Evolutionary conservation across 2,888 invertebrate species (phyloP).

Genomic region (Bellardia bayeri): DNA sequence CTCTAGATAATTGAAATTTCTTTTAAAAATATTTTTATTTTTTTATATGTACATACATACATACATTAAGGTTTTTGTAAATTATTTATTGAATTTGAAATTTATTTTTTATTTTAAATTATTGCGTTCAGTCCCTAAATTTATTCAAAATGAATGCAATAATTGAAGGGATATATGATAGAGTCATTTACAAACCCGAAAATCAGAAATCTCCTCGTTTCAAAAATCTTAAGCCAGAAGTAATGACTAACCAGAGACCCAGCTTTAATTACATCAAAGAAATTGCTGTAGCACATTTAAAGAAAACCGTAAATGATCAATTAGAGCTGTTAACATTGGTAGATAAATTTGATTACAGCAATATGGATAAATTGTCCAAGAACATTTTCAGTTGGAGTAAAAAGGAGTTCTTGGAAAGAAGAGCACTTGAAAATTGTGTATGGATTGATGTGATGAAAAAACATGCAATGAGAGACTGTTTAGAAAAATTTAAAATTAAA

Average conservation of each 20-base stretch:
- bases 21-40: no score
- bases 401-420: constrained; percentile 46
- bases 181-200: neutral
- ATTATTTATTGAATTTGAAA: no score
- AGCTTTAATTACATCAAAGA: constrained; percentile 22
- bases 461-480: constrained; percentile 9
- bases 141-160: constrained; percentile 14
- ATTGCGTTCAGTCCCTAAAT: neutral
- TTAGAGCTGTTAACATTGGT: constrained; percentile 24
- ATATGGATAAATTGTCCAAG: constrained; percentile 42
- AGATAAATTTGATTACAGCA: neutral
- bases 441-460: constrained; percentile 59
- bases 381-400: constrained; percentile 60
- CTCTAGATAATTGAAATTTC: no score
- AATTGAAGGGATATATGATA: neutral
- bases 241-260: neutral
- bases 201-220: neutral
- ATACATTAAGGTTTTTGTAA: no score
- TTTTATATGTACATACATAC: no score
- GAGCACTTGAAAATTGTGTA: constrained; percentile 38
- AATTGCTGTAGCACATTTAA: constrained; percentile 27
- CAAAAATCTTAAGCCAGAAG: constrained; percentile 3
- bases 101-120: no score
- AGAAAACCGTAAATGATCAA: constrained; percentile 42
- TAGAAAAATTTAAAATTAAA: constrained; percentile 45